Base-by-base conservation (phyloP, 2,113 vertebrate genomes). In the Neodontobutis hainanensis region DNA sequence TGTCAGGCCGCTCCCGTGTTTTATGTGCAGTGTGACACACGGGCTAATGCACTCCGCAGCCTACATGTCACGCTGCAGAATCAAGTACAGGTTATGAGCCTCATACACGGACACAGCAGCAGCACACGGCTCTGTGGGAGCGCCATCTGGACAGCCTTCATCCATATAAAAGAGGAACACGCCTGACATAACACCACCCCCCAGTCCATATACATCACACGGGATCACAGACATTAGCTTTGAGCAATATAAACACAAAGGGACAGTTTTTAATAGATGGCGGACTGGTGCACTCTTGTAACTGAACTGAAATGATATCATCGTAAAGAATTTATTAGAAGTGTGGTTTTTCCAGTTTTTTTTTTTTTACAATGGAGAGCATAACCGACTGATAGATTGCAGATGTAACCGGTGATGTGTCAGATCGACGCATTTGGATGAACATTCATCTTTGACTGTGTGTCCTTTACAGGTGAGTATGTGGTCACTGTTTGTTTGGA, bases 111-210 rank as follows among this genome's bases (percentile, higher is more conserved):
- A 11, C 34, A 12, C 44, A 55, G 52, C 8, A 27, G 19, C 61
- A 49, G 40, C 51, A 48, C 36, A 6, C 53, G 34, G 46, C 45
- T 15, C 32, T 40, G 62, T 48, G 67, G 38, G 38, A 11, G 46
- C 12, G 35, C 77, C 77, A 85, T 82, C 67, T 85, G 82, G 69
- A 65, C 58, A 12, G 14, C 48, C 44, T 63, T 74, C 55, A 71
- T 65, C 34, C 36, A 77, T 66, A 64, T 72, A 67, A 70, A 19
- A 57, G 16, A 35, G 27, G 36, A 64, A 9, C 57, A 70, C 10
- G 10, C 11, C 8, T n/a, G n/a, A n/a, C n/a, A n/a, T n/a, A n/a
- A n/a, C n/a, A n/a, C n/a, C n/a, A n/a, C 44, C 44, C 44, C 9
- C 7, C 2, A 11, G 11, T 45, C 11, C 44, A 4, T 9, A 11